Conservation (phyloP, 2,797 vertebrate genomes). For the Gymnocypris eckloni region DNA sequence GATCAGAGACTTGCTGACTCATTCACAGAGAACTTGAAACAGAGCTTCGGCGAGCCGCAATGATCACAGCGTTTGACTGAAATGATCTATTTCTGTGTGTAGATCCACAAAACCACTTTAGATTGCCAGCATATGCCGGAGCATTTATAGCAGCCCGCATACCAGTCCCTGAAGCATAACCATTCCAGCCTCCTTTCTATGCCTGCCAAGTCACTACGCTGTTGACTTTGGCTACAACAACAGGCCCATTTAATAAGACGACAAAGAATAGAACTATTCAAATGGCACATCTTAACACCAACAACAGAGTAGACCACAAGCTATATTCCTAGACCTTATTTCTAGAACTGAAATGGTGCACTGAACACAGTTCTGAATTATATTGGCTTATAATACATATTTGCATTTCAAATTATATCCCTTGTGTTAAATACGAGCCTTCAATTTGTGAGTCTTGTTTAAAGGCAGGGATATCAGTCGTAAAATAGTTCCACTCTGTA, state of each 20-base stretch:
- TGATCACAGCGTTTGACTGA: slow-evolving; percentile 5
- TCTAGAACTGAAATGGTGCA: not conserved
- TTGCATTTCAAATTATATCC: not conserved
- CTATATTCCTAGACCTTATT: not conserved
- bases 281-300: not conserved
- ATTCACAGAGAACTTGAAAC: not conserved
- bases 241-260: slow-evolving; percentile 49
- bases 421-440: not conserved
- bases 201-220: slow-evolving; percentile 62
- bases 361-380: not conserved
- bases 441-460: not conserved
- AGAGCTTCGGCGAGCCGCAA: not conserved
- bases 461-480: not conserved
- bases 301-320: not conserved
- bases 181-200: slow-evolving; percentile 54
- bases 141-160: slow-evolving; percentile 46
- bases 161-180: slow-evolving; percentile 58
- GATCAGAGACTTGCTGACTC: slow-evolving; percentile 10
- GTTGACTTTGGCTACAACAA: slow-evolving; percentile 65
- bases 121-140: slow-evolving; percentile 57
- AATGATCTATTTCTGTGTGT: slow-evolving; percentile 26
- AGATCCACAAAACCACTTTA: slow-evolving; percentile 50
- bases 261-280: slow-evolving; percentile 39
- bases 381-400: not conserved
- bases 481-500: not conserved